phyloP scores from a whole-genome alignment of 2,888 invertebrate species.

The Nemotelus nigrinus region DNA sequence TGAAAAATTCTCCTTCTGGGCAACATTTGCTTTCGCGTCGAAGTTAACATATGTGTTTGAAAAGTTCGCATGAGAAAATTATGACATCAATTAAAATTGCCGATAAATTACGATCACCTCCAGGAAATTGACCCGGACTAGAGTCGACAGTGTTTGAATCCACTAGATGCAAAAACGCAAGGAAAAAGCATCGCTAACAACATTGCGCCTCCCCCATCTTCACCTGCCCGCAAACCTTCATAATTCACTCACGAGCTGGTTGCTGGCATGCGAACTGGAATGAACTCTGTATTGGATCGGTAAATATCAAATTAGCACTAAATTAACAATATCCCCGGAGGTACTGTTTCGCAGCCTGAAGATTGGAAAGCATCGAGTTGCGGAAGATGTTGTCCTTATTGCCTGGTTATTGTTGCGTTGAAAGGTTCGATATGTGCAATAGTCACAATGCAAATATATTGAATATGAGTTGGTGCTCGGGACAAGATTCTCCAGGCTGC shows the following conservation, averaged over 20 bases:
- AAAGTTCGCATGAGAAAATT: slow-evolving; percentile 34
- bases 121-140: slow-evolving; percentile 32
- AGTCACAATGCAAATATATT: slow-evolving; percentile 5
- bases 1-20: slow-evolving; percentile 20
- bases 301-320: slow-evolving; percentile 47
- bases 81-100: slow-evolving; percentile 44
- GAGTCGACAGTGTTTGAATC: not conserved
- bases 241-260: slow-evolving; percentile 41
- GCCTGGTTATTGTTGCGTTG: slow-evolving; percentile 9
- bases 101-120: slow-evolving; percentile 40
- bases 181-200: too few species aligned
- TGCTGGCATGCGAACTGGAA: slow-evolving; percentile 31
- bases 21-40: not conserved
- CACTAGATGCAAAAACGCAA: too few species aligned
- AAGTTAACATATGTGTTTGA: not conserved
- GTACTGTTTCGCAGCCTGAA: slow-evolving; percentile 31
- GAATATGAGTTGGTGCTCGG: not conserved
- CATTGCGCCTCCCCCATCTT: too few species aligned
- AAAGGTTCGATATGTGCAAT: slow-evolving; percentile 27
- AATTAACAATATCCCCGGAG: slow-evolving; percentile 40
- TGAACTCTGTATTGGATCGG: slow-evolving; percentile 10
- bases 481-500: slow-evolving; percentile 8
- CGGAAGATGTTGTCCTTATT: slow-evolving; percentile 7
- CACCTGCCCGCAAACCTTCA: not conserved
- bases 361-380: slow-evolving; percentile 24